These are phyloP conservation scores for Mastacembelus armatus DNA, from an alignment of 2,797 vertebrate genomes.

Conservation along the genomic window DNA sequence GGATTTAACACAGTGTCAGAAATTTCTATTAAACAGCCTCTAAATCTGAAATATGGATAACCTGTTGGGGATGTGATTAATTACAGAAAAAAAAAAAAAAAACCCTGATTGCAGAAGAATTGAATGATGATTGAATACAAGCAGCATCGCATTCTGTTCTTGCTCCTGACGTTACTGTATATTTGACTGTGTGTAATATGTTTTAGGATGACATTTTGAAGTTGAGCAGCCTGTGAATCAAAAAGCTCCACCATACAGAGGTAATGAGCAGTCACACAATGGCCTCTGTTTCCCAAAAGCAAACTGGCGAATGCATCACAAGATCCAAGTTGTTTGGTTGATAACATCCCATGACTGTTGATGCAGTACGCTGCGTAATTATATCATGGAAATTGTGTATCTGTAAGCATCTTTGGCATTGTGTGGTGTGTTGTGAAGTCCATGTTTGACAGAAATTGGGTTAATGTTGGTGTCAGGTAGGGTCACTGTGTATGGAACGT, in stretches of 20 bases:
- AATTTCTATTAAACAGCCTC: background rate
- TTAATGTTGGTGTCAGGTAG: too few relatives aligned
- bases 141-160: background rate
- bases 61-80: background rate
- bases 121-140: conserved; percentile 1
- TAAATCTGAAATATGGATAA: background rate
- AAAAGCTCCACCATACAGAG: background rate
- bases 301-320: conserved; percentile 20
- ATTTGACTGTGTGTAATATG: background rate
- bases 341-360: conserved; percentile 21
- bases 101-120: background rate
- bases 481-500: too few relatives aligned
- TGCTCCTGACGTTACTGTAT: background rate
- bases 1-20: background rate
- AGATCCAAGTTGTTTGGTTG: conserved; percentile 29
- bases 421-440: background rate
- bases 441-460: conserved; percentile 2
- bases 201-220: conserved; percentile 27
- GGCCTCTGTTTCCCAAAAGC: background rate
- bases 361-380: conserved; percentile 16
- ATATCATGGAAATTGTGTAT: conserved; percentile 8
- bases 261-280: background rate
- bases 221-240: conserved; percentile 4
- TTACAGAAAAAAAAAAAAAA: background rate
- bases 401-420: background rate